A percentile compares a stretch with the other conserved stretches of the same genome.
phyloP scores from a whole-genome alignment of 2,797 vertebrate species.

The Cryptoprocta ferox region DNA sequence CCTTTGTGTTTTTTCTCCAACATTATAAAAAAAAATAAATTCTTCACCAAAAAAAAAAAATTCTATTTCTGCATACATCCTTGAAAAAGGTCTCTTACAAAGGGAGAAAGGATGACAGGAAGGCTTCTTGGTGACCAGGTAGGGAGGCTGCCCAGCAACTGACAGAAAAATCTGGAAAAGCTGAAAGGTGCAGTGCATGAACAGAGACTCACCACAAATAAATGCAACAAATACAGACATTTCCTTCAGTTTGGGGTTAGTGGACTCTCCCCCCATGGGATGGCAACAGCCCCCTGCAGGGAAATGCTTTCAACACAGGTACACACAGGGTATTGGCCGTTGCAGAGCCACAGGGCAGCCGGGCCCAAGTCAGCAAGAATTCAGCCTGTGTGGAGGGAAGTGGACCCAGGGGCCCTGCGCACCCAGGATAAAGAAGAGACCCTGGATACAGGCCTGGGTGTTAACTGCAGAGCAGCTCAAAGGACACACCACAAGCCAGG shows the following conservation, averaged over 20 bases:
- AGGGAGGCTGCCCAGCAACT: neutral
- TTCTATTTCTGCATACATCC: neutral
- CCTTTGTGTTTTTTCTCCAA: neutral
- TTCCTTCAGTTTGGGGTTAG: neutral
- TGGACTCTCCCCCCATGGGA: too few species aligned
- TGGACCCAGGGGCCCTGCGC: neutral
- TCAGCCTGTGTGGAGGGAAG: neutral
- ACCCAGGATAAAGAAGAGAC: neutral
- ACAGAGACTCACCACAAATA: neutral
- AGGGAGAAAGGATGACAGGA: neutral
- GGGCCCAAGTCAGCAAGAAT: too few species aligned
- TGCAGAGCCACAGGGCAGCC: neutral
- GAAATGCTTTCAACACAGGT: neutral
- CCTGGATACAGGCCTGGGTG: neutral
- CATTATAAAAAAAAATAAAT: neutral
- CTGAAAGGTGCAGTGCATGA: neutral
- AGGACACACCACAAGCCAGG: neutral
- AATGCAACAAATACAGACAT: neutral
- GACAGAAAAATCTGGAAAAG: neutral
- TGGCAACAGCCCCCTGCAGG: neutral
- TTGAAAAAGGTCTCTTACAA: neutral
- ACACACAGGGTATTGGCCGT: fast-evolving
- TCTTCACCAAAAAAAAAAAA: neutral
- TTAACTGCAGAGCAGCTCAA: neutral
- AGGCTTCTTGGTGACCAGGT: neutral